Evolutionary conservation across 2,113 vertebrate genomes (phyloP), one percentile per base, ranked within the genome.

Genomic region (Heteronetta atricapilla): DNA sequence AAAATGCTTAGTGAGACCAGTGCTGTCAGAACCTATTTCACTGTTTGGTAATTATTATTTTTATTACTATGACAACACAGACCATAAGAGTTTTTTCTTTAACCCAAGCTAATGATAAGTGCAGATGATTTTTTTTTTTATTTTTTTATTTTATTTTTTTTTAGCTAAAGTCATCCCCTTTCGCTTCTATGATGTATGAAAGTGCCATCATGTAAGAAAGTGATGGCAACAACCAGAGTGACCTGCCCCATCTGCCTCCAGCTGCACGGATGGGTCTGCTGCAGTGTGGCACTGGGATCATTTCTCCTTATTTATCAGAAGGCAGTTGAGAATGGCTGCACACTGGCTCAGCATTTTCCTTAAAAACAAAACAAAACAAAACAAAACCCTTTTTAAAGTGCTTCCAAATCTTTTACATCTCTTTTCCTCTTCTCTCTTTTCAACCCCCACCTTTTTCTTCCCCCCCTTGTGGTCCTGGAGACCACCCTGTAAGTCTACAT

Each of bases 401-500:
- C 90, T 94, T 97, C 94, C 96, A 97, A 96, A 94, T 95, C 85
- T 94, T 91, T 93, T 81, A 88, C 89, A 87, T 82, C 86, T 93
- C 95, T 91, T 95, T 94, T 59, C 84, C 83, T 90, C 94, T 93
- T 88, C 89, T 89, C 77, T 72, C 77, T 91, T 92, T 87, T 94
- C 94, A 94, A 74, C 75, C 89, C 89, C 86, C 83, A n/a, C 81
- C 36, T 64, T 70, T 52, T 58, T 78, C 44, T 48, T 29, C 12
- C 7, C 40, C 48, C 38, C 26, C 58, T 88, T 87, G 90, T 86
- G 89, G 93, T 94, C 94, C 90, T 86, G 73, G 40, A 96, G 97
- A 97, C 97, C 96, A 97, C 97, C 97, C 96, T 95, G 97, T 31
- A 89, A 96, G 96, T 29, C 92, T 91, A 74, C 82, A 94, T 95